These are phyloP conservation scores for Patella vulgata DNA, from an alignment of 1,140 invertebrate species.

Conservation along the genomic window DNA sequence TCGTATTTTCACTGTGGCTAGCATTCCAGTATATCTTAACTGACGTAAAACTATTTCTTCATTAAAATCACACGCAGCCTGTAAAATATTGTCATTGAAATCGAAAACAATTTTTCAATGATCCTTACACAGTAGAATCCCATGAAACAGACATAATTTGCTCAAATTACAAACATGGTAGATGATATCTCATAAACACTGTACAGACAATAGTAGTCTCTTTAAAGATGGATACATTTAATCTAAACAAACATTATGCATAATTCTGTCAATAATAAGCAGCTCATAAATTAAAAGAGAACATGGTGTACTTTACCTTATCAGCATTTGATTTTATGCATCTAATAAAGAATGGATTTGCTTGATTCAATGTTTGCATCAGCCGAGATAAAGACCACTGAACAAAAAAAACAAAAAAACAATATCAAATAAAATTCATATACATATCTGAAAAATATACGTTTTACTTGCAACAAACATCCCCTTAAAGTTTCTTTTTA, in stretches of 20 bases:
- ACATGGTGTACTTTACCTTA: no score
- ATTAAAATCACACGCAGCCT: conserved; percentile 90
- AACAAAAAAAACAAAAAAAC: conserved; percentile 20
- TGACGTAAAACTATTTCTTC: conserved; percentile 92
- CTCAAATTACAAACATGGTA: no score
- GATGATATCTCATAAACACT: no score
- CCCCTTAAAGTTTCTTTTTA: neutral
- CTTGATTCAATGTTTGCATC: conserved; percentile 94
- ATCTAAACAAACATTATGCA: neutral
- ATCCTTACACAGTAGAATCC: no score
- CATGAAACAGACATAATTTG: no score
- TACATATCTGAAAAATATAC: conserved; percentile 1
- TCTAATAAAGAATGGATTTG: conserved; percentile 96
- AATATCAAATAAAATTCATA: neutral
- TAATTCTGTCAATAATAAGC: neutral
- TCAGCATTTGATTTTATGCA: conserved; percentile 96
- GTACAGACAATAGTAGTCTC: no score
- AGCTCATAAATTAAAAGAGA: no score
- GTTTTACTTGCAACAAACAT: neutral
- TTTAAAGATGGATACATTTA: no score
- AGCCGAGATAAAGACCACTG: conserved; percentile 89
- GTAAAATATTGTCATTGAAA: conserved; percentile 26
- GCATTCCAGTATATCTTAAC: conserved; percentile 92
- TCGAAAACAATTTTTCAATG: no score
- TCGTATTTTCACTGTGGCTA: conserved; percentile 94